Evolutionary conservation across 1,140 invertebrate species (phyloP).

Genomic region (Apocrypta bakeri): DNA sequence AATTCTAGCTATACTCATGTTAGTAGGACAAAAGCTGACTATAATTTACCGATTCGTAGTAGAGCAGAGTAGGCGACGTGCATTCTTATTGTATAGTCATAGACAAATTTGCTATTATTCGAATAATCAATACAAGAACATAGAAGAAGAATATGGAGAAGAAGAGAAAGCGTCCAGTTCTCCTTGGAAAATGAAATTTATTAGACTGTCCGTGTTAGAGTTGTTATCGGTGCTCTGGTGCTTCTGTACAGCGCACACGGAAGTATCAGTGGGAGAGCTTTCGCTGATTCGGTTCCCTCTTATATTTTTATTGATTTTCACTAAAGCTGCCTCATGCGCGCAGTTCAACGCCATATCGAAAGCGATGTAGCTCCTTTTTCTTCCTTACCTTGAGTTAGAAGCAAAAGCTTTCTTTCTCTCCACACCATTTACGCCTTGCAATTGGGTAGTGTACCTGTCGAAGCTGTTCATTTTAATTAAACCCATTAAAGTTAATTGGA

Average conservation of each 20-base stretch:
- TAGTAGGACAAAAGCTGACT: no score
- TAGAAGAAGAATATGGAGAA: no score
- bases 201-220: neutral
- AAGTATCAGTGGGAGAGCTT: neutral
- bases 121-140: no score
- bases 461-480: neutral
- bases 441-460: neutral
- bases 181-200: neutral
- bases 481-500: neutral
- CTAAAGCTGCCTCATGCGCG: neutral
- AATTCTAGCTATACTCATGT: no score
- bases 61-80: no score
- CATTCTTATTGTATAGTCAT: no score
- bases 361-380: neutral
- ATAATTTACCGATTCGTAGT: no score
- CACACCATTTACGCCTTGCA: neutral
- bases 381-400: no score
- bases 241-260: neutral
- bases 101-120: no score
- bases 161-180: neutral
- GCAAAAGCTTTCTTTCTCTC: neutral
- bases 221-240: neutral
- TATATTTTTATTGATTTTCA: constrained; percentile 50
- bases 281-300: constrained; percentile 31
- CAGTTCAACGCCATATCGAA: neutral